These are phyloP conservation scores for Elysia chlorotica DNA, from an alignment of 1,140 invertebrate species.

Conservation along the genomic window DNA sequence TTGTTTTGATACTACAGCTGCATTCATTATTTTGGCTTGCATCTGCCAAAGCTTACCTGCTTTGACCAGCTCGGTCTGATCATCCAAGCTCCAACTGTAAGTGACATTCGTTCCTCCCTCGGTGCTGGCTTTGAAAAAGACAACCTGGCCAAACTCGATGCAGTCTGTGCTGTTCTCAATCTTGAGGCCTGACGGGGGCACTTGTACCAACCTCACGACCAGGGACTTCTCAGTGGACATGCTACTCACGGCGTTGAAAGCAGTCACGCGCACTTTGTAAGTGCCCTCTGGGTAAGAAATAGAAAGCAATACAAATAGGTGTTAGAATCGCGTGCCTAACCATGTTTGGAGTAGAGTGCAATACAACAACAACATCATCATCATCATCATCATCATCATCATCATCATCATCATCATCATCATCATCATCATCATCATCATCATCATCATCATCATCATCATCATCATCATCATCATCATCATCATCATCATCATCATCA, in stretches of 20 bases:
- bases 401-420: conserved; percentile 21
- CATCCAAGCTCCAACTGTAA: conserved; percentile 42
- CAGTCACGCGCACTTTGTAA: conserved; percentile 41
- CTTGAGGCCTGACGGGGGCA: conserved; percentile 27
- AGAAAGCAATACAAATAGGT: too few relatives aligned
- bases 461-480: neutral
- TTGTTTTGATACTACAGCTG: too few relatives aligned
- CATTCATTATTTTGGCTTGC: too few relatives aligned
- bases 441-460: neutral
- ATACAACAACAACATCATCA: neutral
- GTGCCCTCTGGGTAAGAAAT: conserved; percentile 41
- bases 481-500: neutral
- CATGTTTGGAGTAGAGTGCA: too few relatives aligned
- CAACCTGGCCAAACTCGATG: conserved; percentile 31
- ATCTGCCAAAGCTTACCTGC: too few relatives aligned
- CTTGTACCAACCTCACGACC: conserved; percentile 37
- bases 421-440: conserved; percentile 20
- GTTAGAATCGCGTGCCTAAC: too few relatives aligned
- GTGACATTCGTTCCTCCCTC: conserved; percentile 38
- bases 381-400: conserved; percentile 16
- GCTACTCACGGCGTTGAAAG: conserved; percentile 40
- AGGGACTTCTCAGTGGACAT: conserved; percentile 26
- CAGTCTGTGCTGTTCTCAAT: neutral
- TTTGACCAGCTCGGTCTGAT: conserved; percentile 9
- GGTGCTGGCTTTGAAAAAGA: conserved; percentile 22